A percentile compares a stretch with the other conserved stretches of the same genome.
phyloP scores from a whole-genome alignment of 2,888 invertebrate genomes.

The Apocheima hispidaria region DNA sequence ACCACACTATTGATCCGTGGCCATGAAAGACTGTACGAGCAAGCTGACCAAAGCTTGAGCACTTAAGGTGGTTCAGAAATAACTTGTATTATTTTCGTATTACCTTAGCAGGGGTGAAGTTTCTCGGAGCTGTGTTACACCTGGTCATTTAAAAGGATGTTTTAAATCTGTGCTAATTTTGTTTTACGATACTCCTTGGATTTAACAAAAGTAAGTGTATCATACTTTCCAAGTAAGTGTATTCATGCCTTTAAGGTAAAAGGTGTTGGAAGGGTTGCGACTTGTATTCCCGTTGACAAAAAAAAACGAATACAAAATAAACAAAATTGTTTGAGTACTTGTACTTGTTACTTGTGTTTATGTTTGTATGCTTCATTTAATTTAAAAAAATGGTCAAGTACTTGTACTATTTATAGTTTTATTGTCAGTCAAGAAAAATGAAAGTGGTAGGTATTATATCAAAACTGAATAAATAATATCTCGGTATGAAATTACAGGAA shows the following conservation, averaged over 20 bases:
- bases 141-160: constrained; percentile 40
- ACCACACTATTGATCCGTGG: background rate
- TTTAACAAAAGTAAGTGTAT: too few relatives aligned
- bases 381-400: too few relatives aligned
- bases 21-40: background rate
- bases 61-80: constrained; percentile 44
- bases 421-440: too few relatives aligned
- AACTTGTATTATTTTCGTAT: constrained; percentile 42
- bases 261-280: background rate
- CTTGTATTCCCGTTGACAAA: background rate
- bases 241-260: too few relatives aligned
- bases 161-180: constrained; percentile 35
- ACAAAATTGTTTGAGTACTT: too few relatives aligned
- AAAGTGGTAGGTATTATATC: too few relatives aligned
- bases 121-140: constrained; percentile 36
- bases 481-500: too few relatives aligned
- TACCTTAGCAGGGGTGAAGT: constrained; percentile 26
- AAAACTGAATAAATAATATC: too few relatives aligned
- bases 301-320: background rate
- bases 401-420: too few relatives aligned
- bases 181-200: constrained; percentile 32
- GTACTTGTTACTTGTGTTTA: too few relatives aligned
- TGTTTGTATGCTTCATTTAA: too few relatives aligned
- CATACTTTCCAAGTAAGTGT: too few relatives aligned
- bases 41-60: background rate